Percentiles rank a stretch among this genome's conserved stretches.
phyloP scores from a whole-genome alignment of 2,797 vertebrate species.

The Silurus lanzhouensis region DNA sequence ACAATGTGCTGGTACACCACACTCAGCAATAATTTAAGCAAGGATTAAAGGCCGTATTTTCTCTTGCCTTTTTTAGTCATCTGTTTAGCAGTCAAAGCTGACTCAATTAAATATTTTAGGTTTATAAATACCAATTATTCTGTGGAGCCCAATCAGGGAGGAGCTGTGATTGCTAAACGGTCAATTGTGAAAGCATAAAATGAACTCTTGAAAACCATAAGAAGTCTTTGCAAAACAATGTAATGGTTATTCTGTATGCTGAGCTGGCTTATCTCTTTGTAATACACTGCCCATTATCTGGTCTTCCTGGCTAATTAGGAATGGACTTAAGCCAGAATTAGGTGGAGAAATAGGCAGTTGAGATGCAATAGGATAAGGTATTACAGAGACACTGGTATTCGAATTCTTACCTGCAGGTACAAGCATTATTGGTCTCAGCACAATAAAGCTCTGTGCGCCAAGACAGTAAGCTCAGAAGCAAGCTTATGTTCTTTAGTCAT shows the following conservation, averaged over 20 bases:
- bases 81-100: neutral
- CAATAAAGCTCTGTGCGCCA: slow-evolving; percentile 65
- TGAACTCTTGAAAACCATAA: neutral
- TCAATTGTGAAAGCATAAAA: slow-evolving; percentile 1
- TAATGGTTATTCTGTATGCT: neutral
- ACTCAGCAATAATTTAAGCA: slow-evolving; percentile 63
- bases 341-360: slow-evolving; percentile 68
- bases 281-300: slow-evolving; percentile 59
- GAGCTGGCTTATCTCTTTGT: neutral
- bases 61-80: slow-evolving; percentile 38
- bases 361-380: slow-evolving; percentile 66
- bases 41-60: slow-evolving; percentile 62
- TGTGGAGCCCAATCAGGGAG: neutral
- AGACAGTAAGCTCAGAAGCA: slow-evolving; percentile 57
- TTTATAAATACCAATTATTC: neutral
- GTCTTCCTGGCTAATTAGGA: slow-evolving; percentile 74
- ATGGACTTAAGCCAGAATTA: slow-evolving; percentile 75
- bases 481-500: slow-evolving; percentile 56
- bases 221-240: slow-evolving; percentile 1
- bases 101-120: too few species aligned
- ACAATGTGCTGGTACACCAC: slow-evolving; percentile 59
- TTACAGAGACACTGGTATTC: slow-evolving; percentile 72
- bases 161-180: neutral
- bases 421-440: slow-evolving; percentile 70
- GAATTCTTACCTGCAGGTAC: slow-evolving; percentile 63